phyloP scores from a whole-genome alignment of 2,888 invertebrate genomes.

The Cerastis rubricosa region DNA sequence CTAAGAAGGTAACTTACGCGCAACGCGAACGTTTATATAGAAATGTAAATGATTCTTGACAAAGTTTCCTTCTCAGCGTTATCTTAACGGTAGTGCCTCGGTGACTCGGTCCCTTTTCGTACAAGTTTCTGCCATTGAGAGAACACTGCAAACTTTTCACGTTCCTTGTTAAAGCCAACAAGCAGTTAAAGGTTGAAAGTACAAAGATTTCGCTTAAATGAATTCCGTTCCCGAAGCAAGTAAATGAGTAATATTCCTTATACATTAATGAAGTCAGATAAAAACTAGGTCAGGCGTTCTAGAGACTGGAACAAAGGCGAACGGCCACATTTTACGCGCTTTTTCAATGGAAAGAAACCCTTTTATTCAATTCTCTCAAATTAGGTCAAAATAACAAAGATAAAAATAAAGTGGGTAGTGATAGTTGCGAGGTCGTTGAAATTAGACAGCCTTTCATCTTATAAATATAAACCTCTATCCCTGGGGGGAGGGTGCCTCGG shows the following conservation, averaged over 20 bases:
- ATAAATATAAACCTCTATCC: conserved; percentile 6
- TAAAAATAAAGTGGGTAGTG: neutral
- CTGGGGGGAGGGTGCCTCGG: neutral
- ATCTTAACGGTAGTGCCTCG: conserved; percentile 56
- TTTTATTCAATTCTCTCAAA: conserved; percentile 24
- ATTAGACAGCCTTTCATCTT: conserved; percentile 22
- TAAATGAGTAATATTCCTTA: conserved; percentile 18
- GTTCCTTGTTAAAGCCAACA: conserved; percentile 47
- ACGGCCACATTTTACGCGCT: too few relatives aligned
- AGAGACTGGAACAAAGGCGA: conserved; percentile 24
- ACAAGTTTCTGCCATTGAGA: conserved; percentile 48
- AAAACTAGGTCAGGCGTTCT: conserved; percentile 40
- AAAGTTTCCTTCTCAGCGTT: conserved; percentile 57
- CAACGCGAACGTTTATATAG: conserved; percentile 49
- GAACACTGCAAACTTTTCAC: conserved; percentile 47
- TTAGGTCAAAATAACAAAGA: conserved; percentile 17
- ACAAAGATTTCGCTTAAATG: conserved; percentile 39
- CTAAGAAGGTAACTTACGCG: conserved; percentile 52
- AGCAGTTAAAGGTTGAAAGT: conserved; percentile 35
- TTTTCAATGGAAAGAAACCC: conserved; percentile 6
- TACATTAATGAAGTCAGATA: conserved; percentile 17
- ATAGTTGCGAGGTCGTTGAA: conserved; percentile 23
- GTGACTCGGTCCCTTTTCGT: conserved; percentile 47
- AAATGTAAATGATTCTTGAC: conserved; percentile 66
- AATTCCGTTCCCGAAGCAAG: conserved; percentile 29